Base-by-base conservation (phyloP, 2,797 vertebrate species). In the Taeniopygia guttata region DNA sequence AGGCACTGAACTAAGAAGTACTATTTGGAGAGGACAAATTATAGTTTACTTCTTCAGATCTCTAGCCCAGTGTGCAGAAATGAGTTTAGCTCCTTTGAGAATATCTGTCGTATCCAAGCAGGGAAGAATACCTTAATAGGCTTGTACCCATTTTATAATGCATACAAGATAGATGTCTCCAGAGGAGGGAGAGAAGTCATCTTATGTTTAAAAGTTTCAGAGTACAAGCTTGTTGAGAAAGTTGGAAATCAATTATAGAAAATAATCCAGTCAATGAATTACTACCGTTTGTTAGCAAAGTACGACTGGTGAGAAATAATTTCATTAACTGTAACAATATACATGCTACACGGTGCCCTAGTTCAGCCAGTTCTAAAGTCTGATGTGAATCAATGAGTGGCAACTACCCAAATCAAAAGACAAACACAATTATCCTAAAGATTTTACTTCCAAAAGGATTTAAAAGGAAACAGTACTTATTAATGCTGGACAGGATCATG, bases 41-140 rank as follows among this genome's bases (percentile, higher is more conserved):
- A 95, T 81, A 94, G 97, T 97, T 97, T 97, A 96, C 97, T 97
- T 97, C 97, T 95, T 90, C 86, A 88, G 84, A 92, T 97, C 97
- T 98, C 97, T 93, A 97, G 97, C 97, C 97, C 96, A 95, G 90
- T 85, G 89, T 97, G 95, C 91, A 97, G 97, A 98, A 98, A 98
- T 98, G 96, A 98, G 96, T 98, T 98, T 97, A 95, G 82, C 78
- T 98, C 98, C 98, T 98, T 84, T 64, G 98, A 98, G 98, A 98
- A 94, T 90, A 98, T 96, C 98, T 98, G 97, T 98, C 98, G 98
- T 94, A 97, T 48, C 90, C 92, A 96, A 97, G 97, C 77, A 96
- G 94, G 72, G 91, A 96, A 96, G 91, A 95, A 94, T 90, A 83
- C 94, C 88, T 95, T 97, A 97, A 96, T 60, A 97, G 90, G 84